Conservation (phyloP, 2,888 invertebrate species). For the Amorpha juglandis region DNA sequence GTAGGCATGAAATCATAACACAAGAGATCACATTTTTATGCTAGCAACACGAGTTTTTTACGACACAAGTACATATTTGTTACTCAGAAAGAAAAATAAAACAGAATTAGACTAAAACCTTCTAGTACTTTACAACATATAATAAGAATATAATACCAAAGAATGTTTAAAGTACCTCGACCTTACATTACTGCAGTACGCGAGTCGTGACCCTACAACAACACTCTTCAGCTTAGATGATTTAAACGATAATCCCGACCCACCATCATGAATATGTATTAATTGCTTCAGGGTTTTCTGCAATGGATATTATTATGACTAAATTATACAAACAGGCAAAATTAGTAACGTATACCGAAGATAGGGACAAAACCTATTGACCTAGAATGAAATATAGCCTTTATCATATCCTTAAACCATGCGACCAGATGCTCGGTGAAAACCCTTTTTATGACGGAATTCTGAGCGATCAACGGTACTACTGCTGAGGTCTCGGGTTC, state of each 20-base stretch:
- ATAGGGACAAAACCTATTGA: too few relatives aligned
- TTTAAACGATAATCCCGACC: slow-evolving; percentile 7
- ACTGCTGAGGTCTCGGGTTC: too few relatives aligned
- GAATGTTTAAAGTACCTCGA: not conserved
- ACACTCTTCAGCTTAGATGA: slow-evolving; percentile 2
- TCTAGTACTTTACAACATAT: not conserved
- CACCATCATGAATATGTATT: slow-evolving; percentile 5
- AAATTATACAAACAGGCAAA: too few relatives aligned
- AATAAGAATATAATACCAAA: slow-evolving; percentile 1
- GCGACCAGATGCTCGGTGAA: too few relatives aligned
- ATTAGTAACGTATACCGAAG: too few relatives aligned
- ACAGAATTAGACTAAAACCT: slow-evolving; percentile 13
- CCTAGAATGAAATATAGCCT: too few relatives aligned
- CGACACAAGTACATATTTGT: not conserved
- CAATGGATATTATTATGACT: not conserved
- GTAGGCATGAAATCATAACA: not conserved
- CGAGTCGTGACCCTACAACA: not conserved
- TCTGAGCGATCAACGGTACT: too few relatives aligned
- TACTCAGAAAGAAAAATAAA: not conserved
- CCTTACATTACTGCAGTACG: too few relatives aligned
- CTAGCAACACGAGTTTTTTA: not conserved
- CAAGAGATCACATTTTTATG: not conserved
- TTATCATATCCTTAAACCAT: too few relatives aligned
- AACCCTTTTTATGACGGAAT: too few relatives aligned
- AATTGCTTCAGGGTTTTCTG: not conserved